Evolutionary conservation across 2,888 invertebrate genomes (phyloP).

Genomic region (Luperina nickerlii): DNA sequence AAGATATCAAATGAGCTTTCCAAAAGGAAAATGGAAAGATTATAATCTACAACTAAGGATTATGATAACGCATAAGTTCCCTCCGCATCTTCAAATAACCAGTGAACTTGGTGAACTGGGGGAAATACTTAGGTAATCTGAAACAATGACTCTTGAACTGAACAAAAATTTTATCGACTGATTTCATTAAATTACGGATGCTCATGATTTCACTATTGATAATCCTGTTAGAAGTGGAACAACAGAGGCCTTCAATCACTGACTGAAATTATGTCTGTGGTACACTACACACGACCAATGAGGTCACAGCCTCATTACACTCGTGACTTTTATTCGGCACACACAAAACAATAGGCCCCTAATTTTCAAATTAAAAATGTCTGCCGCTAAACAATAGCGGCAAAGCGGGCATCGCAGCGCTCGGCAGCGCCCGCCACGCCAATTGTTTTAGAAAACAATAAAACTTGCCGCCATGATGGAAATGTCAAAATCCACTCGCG

Average conservation of each 20-base stretch:
- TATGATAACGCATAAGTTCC: background rate
- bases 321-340: conserved; percentile 60
- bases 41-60: background rate
- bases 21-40: background rate
- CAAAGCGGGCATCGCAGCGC: conserved; percentile 81
- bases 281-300: conserved; percentile 65
- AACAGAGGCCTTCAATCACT: background rate
- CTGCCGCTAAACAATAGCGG: conserved; percentile 81
- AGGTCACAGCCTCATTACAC: conserved; percentile 66
- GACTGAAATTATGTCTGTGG: background rate
- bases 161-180: background rate
- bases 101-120: background rate
- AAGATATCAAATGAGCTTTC: background rate
- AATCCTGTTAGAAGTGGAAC: background rate
- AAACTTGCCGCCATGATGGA: conserved; percentile 83
- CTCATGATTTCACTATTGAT: background rate
- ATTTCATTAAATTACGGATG: background rate
- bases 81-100: background rate
- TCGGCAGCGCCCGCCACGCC: conserved; percentile 58
- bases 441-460: conserved; percentile 89
- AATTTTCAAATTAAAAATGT: conserved; percentile 88
- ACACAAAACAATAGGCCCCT: conserved; percentile 77
- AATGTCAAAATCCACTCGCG: conserved; percentile 83
- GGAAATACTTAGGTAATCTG: background rate
- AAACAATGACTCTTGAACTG: background rate